These are phyloP conservation scores for Nineta flava DNA, from an alignment of 2,888 invertebrate genomes.

Conservation along the genomic window DNA sequence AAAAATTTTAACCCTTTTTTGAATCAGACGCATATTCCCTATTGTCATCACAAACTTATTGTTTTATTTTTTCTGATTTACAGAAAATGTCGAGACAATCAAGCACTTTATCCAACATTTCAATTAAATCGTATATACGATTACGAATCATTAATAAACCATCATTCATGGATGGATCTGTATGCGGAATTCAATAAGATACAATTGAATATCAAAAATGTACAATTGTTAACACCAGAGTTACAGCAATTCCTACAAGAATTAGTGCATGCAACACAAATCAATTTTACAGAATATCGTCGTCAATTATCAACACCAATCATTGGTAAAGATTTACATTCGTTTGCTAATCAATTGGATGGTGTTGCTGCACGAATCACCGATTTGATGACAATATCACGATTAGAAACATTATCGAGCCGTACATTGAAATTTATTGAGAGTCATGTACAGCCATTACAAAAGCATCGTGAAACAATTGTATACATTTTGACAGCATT, in stretches of 20 bases:
- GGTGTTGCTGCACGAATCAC: slow-evolving; percentile 50
- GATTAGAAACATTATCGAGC: slow-evolving; percentile 50
- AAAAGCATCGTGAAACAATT: slow-evolving; percentile 51
- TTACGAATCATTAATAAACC: slow-evolving; percentile 47
- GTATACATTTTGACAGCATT: slow-evolving; percentile 61
- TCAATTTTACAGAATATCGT: slow-evolving; percentile 39
- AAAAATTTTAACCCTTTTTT: too few species aligned
- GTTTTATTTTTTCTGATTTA: background rate
- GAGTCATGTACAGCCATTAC: slow-evolving; percentile 48
- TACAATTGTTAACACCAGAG: slow-evolving; percentile 39
- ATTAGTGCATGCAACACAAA: slow-evolving; percentile 37
- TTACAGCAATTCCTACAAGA: slow-evolving; percentile 40
- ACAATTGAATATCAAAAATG: slow-evolving; percentile 35
- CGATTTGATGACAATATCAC: slow-evolving; percentile 52
- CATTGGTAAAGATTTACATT: slow-evolving; percentile 43
- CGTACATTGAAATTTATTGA: slow-evolving; percentile 47
- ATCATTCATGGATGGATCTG: slow-evolving; percentile 45
- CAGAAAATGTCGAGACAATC: slow-evolving; percentile 56
- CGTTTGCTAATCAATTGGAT: slow-evolving; percentile 47
- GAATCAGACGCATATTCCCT: too few species aligned
- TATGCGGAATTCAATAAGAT: slow-evolving; percentile 35
- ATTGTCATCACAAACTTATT: too few species aligned
- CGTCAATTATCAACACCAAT: slow-evolving; percentile 42
- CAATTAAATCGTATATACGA: slow-evolving; percentile 53
- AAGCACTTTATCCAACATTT: slow-evolving; percentile 57